Evolutionary conservation across 2,888 invertebrate species (phyloP), one percentile per base, ranked within the genome.

Genomic region (Glyphotaelius pellucidus): DNA sequence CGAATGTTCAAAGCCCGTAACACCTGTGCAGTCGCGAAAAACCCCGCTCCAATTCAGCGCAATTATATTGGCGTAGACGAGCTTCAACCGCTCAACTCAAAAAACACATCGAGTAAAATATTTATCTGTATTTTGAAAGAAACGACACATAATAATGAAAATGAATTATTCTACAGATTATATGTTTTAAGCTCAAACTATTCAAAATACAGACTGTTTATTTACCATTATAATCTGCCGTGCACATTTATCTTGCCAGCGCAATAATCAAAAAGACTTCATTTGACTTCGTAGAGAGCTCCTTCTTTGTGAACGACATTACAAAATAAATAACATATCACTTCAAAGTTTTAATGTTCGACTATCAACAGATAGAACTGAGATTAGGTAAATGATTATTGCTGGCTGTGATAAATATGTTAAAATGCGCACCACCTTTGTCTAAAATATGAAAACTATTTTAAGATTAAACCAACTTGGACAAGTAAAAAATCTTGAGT

Each of bases 181-280:
- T 25, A 67, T 25, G 67, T 67, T 67, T 25, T n/a, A 67, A 67
- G 67, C n/a, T 67, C 67, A 67, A 67, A 67, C 67, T 67, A 35
- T 35, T 84, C 32, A 38, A 79, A 89, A 79, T 89, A 89, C 38
- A 31, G 31, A 79, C 88, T 89, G 67, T 89, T 79, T 89, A 89
- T 89, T 89, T 89, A 89, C 88, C 88, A 89, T 89, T 89, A 80
- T 88, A 15, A 67, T 89, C 47, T 25, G 35, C 79, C 79, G 79
- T 80, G 88, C 88, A n/a, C 80, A 89, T 79, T 89, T 89, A 89
- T 89, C 88, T 89, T 79, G 80, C 80, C 25, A 79, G 67, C 32
- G 38, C 35, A 32, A 89, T 31, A 79, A 67, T 87, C 87, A 87
- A 87, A 42, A 87, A 25, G 87, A 30, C 30, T 31, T 19, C 87